These are phyloP conservation scores for Zaprionus tsacasi DNA, from an alignment of 1,140 invertebrate genomes.

Conservation along the genomic window DNA sequence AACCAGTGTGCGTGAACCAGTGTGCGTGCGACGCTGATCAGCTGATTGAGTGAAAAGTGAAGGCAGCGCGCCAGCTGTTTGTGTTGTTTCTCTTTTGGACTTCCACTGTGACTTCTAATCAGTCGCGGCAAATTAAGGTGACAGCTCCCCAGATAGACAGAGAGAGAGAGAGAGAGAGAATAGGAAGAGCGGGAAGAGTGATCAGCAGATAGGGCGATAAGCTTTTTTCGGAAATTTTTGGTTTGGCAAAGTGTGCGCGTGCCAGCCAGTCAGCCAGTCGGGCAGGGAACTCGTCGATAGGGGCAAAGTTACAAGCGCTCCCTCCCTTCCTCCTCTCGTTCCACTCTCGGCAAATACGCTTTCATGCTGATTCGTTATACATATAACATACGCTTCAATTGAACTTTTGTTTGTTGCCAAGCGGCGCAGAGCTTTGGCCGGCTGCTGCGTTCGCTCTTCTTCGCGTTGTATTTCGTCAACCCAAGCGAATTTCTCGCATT, in stretches of 20 bases:
- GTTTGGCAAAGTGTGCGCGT: slow-evolving; percentile 22
- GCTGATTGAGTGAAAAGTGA: neutral
- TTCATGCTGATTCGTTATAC: slow-evolving; percentile 18
- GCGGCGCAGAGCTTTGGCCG: slow-evolving; percentile 34
- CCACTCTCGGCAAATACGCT: neutral
- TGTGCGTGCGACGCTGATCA: no score
- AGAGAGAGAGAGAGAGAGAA: neutral
- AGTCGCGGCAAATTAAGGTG: slow-evolving; percentile 18
- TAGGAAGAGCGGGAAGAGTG: neutral
- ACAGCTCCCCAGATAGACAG: slow-evolving; percentile 13
- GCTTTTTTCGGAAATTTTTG: slow-evolving; percentile 14
- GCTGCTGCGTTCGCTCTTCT: slow-evolving; percentile 55
- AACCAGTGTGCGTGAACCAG: no score
- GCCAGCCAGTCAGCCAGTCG: slow-evolving; percentile 1
- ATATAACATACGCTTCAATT: neutral
- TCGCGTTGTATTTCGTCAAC: slow-evolving; percentile 70
- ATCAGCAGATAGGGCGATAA: slow-evolving; percentile 34
- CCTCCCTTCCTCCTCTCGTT: neutral
- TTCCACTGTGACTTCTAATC: slow-evolving; percentile 35
- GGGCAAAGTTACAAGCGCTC: neutral
- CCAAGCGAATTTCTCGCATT: slow-evolving; percentile 58
- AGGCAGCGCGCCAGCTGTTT: neutral
- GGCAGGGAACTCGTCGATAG: neutral
- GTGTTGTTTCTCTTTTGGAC: slow-evolving; percentile 22
- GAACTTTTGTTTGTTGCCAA: slow-evolving; percentile 45